Evolutionary conservation across 2,113 vertebrate genomes (phyloP).

Genomic region (Podiceps cristatus): DNA sequence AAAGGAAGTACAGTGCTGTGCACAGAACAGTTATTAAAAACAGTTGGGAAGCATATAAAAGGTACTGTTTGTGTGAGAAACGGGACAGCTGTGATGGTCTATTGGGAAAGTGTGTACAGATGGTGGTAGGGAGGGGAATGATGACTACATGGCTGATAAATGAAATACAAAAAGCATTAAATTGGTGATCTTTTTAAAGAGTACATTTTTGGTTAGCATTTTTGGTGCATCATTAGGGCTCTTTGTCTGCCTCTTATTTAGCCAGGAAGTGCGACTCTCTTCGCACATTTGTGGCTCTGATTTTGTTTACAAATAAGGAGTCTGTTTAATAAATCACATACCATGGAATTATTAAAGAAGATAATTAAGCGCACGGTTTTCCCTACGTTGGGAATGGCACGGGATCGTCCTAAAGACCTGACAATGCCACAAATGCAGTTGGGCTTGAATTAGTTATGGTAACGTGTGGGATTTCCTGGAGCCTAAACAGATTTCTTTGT

Average conservation of each 20-base stretch:
- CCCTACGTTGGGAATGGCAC: constrained; percentile 46
- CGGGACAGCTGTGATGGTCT: constrained; percentile 83
- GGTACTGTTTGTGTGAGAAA: constrained; percentile 79
- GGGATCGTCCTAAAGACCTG: constrained; percentile 67
- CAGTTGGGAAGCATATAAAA: constrained; percentile 77
- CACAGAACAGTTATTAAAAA: constrained; percentile 76
- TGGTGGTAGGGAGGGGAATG: constrained; percentile 75
- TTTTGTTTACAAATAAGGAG: constrained; percentile 72
- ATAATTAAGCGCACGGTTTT: constrained; percentile 63
- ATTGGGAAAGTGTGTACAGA: constrained; percentile 83
- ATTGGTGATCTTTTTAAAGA: constrained; percentile 68
- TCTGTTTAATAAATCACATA: constrained; percentile 65
- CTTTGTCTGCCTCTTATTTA: constrained; percentile 55
- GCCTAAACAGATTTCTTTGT: constrained; percentile 70
- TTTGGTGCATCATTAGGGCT: constrained; percentile 53
- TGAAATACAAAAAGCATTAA: constrained; percentile 71
- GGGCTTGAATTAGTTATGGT: constrained; percentile 61
- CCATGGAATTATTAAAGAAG: constrained; percentile 69
- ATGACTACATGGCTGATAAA: constrained; percentile 70
- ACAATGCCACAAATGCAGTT: constrained; percentile 60
- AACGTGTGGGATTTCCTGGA: constrained; percentile 61
- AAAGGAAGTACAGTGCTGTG: constrained; percentile 68
- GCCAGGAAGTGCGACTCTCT: constrained; percentile 54
- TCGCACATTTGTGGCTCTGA: constrained; percentile 46
- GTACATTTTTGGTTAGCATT: constrained; percentile 55